Evolutionary conservation across 2,888 invertebrate genomes (phyloP), one percentile per base, ranked within the genome.

Genomic region (Ichneumoninae sp.): DNA sequence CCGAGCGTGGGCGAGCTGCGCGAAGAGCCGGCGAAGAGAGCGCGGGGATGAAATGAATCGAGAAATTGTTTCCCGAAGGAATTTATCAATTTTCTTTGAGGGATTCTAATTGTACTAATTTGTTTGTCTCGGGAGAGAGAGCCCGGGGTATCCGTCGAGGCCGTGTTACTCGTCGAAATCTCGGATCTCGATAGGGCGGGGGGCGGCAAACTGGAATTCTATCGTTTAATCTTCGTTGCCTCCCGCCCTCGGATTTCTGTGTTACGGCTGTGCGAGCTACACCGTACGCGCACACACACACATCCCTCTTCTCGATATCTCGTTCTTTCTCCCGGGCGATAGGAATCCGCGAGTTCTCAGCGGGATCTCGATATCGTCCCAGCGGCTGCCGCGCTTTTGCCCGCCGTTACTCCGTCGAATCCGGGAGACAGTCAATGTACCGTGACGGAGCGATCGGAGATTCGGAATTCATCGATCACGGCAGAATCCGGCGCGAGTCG

Each of bases 61-160:
- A 89, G 93, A 93, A 93, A 93, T 93, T 92, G 93, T 93, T 92
- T 57, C 91, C 91, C 91, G 89, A 87, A 90, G 93, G 93, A 93
- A 93, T 93, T 93, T 93, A 93, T 93, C 93, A 93, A 93, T 93
- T 93, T 93, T 93, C 93, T 93, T 93, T 93, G 93, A 93, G 91
- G 93, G 91, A 92, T 91, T 93, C 92, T 93, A 93, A 93, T 93
- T 93, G 93, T 92, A 93, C 93, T 93, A 93, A 93, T 93, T 93
- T 93, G 93, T 93, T 93, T 93, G 91, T 91, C 91, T 90, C 89
- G 88, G 75, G 26, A 86, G 83, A 73, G 79, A 74, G 83, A 73
- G 70, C 10, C 13, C 10, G 47, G 47, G 63, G 19, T 47, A 63
- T 74, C 63, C 30, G 63, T 60, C 47, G 16, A n/a, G 7, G 60